phyloP scores from a whole-genome alignment of 2,888 invertebrate genomes.

The Halocaridina rubra region DNA sequence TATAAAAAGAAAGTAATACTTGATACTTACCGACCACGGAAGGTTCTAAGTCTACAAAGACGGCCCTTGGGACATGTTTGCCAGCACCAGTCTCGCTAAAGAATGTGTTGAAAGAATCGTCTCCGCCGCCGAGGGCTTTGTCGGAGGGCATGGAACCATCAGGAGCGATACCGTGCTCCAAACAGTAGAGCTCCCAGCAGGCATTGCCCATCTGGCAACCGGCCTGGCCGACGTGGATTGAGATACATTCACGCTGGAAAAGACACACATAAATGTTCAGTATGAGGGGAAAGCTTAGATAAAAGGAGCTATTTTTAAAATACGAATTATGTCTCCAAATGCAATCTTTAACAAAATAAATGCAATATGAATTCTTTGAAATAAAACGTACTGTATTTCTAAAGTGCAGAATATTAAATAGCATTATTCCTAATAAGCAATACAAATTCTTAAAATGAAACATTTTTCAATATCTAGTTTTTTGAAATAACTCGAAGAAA shows the following conservation, averaged over 20 bases:
- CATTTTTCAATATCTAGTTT: too few relatives aligned
- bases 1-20: too few relatives aligned
- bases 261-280: too few relatives aligned
- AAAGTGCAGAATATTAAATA: too few relatives aligned
- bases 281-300: background rate
- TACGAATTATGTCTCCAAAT: background rate
- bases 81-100: conserved; percentile 78
- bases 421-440: too few relatives aligned
- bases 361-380: too few relatives aligned
- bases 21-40: conserved; percentile 77
- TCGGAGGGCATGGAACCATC: conserved; percentile 90
- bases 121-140: conserved; percentile 89
- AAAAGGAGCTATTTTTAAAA: background rate
- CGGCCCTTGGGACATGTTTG: conserved; percentile 65
- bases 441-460: too few relatives aligned
- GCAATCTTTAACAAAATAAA: too few relatives aligned
- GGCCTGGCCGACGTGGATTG: conserved; percentile 82
- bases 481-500: too few relatives aligned
- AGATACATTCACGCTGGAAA: conserved; percentile 80
- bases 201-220: conserved; percentile 75
- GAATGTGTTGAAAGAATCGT: conserved; percentile 93
- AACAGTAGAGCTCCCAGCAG: conserved; percentile 20
- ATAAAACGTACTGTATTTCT: too few relatives aligned
- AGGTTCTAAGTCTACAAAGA: conserved; percentile 76
- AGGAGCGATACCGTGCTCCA: conserved; percentile 73